phyloP scores from a whole-genome alignment of 2,797 vertebrate species.

The Sebastes hubbsi region DNA sequence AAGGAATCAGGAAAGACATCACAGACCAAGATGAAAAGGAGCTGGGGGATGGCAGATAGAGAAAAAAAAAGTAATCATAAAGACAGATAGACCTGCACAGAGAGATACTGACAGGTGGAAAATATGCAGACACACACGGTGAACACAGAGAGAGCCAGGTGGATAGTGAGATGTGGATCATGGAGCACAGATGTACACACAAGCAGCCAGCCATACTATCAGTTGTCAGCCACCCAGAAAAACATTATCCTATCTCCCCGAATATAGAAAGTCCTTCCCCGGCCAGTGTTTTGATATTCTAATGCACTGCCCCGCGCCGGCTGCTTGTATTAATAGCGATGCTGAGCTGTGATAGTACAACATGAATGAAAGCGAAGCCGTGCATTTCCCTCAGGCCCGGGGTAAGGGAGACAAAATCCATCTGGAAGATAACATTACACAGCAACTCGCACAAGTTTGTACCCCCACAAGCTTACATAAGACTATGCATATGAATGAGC shows the following conservation, averaged over 20 bases:
- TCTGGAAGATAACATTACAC: conserved; percentile 78
- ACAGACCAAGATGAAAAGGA: conserved; percentile 19
- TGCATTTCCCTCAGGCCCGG: conserved; percentile 63
- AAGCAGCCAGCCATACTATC: conserved; percentile 39
- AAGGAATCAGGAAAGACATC: conserved; percentile 14
- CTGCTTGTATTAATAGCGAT: conserved; percentile 76
- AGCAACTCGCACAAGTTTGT: conserved; percentile 68
- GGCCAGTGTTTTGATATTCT: conserved; percentile 73
- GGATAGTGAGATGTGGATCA: conserved; percentile 18
- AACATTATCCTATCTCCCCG: conserved; percentile 56
- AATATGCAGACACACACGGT: conserved; percentile 36
- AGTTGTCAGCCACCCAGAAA: conserved; percentile 58
- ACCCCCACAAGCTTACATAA: conserved; percentile 72
- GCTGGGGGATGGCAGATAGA: background rate
- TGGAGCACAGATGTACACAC: conserved; percentile 7
- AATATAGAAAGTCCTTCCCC: conserved; percentile 60
- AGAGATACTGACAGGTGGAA: conserved; percentile 26
- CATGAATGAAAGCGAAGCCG: conserved; percentile 73
- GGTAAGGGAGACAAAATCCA: conserved; percentile 72
- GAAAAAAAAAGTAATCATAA: conserved; percentile 15
- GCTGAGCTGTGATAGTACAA: conserved; percentile 71
- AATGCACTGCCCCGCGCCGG: conserved; percentile 55
- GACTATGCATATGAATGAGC: conserved; percentile 68
- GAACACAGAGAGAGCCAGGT: conserved; percentile 10
- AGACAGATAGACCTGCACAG: conserved; percentile 11